Base-by-base conservation (phyloP, 1,140 invertebrate genomes). In the Dolichoris vasculosae region DNA sequence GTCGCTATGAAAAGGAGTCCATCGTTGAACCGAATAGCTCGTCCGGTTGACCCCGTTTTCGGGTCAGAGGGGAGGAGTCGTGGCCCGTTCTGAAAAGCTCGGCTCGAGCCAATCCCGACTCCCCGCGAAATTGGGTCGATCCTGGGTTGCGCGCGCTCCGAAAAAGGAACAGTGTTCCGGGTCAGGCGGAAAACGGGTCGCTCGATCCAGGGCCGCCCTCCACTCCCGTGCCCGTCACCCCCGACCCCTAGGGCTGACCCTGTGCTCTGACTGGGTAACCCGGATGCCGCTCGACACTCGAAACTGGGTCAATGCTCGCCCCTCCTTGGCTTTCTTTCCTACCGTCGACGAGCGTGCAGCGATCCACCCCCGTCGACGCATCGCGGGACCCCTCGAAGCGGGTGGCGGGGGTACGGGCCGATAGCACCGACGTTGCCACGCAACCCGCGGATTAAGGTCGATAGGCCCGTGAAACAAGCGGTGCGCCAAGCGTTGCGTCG, bases 151-250 rank as follows among this genome's bases (percentile, higher is more conserved):
- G 84, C 83, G 82, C 80, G 83, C 83, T 85, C 86, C 80, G 30
- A 59, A 76, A 51, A 32, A 3, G 85, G 83, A 89, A 90, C 87
- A 87, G 86, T 89, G 89, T 88, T 88, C 89, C 84, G 87, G 89
- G 89, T 87, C 87, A 87, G 87, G 83, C 63, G 77, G 88, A 89
- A 93, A 93, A 92, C 89, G 82, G 92, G 92, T 90, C 92, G 92
- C 90, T 93, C 92, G 91, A 92, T 93, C 91, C 89, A 92, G 92
- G 92, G 89, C 90, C 86, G 73, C 81, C 82, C 84, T 83, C 83
- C 85, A 83, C 86, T 85, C 84, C 87, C 86, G 40, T 79, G 82
- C 82, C 89, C 86, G 77, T 87, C 81, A 75, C 78, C 48, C 87
- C 82, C 86, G 86, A 86, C 40, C 71, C 32, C 2, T 55, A 80